Base-by-base conservation (phyloP, 2,888 invertebrate species). In the Loripinus fragilis region DNA sequence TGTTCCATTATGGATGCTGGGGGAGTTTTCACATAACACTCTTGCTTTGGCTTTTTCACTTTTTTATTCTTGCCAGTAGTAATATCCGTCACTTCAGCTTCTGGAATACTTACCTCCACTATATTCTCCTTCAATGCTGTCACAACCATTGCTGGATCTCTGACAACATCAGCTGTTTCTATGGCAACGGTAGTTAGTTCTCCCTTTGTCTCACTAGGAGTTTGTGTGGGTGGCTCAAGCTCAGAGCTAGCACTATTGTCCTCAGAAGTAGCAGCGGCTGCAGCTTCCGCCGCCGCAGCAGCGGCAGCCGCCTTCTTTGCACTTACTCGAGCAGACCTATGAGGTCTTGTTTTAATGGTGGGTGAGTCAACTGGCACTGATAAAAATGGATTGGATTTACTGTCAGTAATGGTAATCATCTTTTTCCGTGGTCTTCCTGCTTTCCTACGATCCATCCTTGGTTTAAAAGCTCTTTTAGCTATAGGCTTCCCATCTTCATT, bases 361-460 rank as follows among this genome's bases (percentile, higher is more conserved):
- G 60, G 60, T 17, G 60, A 60, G 23, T 60, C 60, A 3, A 60
- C 60, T 28, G 60, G 60, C 60, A 60, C 60, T 60, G 60, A 60
- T 20, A 60, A 23, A 60, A 60, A 60, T 30, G 60, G 60, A 17
- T 60, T 60, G 25, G 60, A n/a, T 60, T 60, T 60, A 20, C 60
- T 60, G n/a, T 60, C 60, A 5, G 60, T 60, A 8, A 60, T 60
- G 10, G 60, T 60, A 33, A 60, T 60, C 60, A 60, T 60, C 15
- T 86, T 80, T 72, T 91, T 91, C 42, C 87, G 82, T 0, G 92
- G 91, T 35, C 91, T 77, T 7, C 91, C 90, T 42, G 90, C 86
- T 74, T 90, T 90, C 35, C 90, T 78, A 28, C 87, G 86, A 38
- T 85, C 79, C 20, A 86, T 76, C 10, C 88, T 71, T 7, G 89